These are phyloP conservation scores for Alectoris magna DNA, from an alignment of 2,797 vertebrate genomes.

Conservation along the genomic window DNA sequence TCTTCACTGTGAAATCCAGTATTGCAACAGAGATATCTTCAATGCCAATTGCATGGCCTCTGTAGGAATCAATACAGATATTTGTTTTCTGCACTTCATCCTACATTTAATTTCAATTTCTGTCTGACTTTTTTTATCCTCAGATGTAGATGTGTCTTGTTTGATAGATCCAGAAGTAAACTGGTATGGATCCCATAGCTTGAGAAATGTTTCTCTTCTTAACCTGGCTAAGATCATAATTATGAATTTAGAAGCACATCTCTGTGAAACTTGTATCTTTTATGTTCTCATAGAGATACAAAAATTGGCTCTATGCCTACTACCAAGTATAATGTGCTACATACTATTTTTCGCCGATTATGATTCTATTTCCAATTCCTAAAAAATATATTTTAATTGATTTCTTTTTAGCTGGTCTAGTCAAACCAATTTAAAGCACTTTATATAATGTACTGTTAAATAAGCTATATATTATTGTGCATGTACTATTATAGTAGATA, in stretches of 20 bases:
- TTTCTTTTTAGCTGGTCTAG: background rate
- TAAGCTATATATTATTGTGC: background rate
- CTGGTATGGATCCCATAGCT: background rate
- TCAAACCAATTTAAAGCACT: background rate
- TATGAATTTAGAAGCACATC: background rate
- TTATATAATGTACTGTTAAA: background rate
- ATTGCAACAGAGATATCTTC: background rate
- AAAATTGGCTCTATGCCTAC: background rate
- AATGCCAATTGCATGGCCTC: background rate
- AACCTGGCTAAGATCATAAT: background rate
- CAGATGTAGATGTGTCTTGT: background rate
- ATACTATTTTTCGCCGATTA: background rate
- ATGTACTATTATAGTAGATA: background rate
- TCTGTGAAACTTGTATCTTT: background rate
- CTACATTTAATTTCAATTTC: background rate
- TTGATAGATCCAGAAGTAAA: background rate
- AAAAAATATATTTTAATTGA: background rate
- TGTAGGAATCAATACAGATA: background rate
- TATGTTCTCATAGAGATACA: background rate
- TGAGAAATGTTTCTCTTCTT: background rate
- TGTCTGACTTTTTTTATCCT: background rate
- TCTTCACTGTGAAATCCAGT: background rate
- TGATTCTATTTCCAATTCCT: background rate
- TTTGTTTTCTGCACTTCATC: background rate
- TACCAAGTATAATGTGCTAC: background rate